Evolutionary conservation across 23 tunicate genomes (phyloP).

Genomic region (Phallusia fumigata): DNA sequence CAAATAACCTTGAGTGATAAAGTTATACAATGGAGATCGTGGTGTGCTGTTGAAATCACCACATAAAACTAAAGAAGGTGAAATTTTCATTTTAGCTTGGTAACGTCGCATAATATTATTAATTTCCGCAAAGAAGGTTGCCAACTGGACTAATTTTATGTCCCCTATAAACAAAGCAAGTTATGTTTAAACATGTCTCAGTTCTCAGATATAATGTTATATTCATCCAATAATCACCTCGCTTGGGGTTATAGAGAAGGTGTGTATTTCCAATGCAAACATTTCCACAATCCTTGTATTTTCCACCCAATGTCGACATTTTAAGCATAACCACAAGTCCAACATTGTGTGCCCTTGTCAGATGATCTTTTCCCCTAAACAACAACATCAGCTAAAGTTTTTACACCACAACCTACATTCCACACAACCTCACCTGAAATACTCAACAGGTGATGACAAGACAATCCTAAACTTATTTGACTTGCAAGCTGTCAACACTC

Average conservation of each 20-base stretch:
- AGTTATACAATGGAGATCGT: constrained; percentile 46
- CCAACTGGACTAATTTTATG: constrained; percentile 65
- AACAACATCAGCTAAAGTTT: neutral
- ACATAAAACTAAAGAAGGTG: constrained; percentile 61
- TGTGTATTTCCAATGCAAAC: constrained; percentile 85
- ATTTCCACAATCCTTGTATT: constrained; percentile 4
- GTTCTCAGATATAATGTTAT: neutral
- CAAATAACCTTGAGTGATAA: constrained; percentile 56
- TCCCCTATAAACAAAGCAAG: constrained; percentile 44
- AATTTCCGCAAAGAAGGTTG: constrained; percentile 77
- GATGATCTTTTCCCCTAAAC: constrained; percentile 24
- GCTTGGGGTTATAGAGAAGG: constrained; percentile 71
- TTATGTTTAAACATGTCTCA: neutral
- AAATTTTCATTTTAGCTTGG: neutral
- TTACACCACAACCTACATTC: neutral
- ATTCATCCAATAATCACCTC: constrained; percentile 35
- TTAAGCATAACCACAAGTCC: constrained; percentile 53
- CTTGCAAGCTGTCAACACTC: constrained; percentile 66
- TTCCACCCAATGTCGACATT: constrained; percentile 6
- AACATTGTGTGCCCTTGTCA: constrained; percentile 76
- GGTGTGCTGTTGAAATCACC: constrained; percentile 94
- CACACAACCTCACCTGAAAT: constrained; percentile 43
- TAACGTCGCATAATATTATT: constrained; percentile 23
- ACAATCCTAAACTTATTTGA: constrained; percentile 41
- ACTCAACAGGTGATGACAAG: constrained; percentile 51